These are phyloP conservation scores for Gila orcuttii DNA, from an alignment of 2,113 vertebrate genomes.

Conservation along the genomic window DNA sequence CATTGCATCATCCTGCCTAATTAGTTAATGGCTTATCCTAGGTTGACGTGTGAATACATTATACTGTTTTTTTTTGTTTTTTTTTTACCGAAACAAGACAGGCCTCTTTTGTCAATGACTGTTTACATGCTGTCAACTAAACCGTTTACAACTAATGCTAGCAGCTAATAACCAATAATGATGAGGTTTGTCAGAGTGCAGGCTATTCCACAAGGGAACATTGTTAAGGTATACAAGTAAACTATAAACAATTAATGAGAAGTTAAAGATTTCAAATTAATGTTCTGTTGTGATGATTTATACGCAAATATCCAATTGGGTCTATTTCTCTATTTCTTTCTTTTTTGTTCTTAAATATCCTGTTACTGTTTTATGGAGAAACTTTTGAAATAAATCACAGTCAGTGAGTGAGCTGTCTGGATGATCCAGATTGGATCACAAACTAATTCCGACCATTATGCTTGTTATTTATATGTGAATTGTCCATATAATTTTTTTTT, in stretches of 20 bases:
- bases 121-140: not conserved
- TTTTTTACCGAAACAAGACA: not conserved
- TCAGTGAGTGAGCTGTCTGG: not conserved
- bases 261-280: not conserved
- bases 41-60: slow-evolving; percentile 14
- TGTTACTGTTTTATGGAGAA: not conserved
- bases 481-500: no score
- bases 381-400: not conserved
- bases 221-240: not conserved
- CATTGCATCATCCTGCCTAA: slow-evolving; percentile 42
- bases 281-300: not conserved
- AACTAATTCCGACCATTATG: not conserved
- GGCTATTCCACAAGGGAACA: not conserved
- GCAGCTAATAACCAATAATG: not conserved
- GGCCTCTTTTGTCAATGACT: not conserved
- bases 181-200: not conserved
- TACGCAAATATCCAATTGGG: not conserved
- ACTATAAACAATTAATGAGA: not conserved
- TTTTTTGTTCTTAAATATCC: not conserved
- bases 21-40: slow-evolving; percentile 39
- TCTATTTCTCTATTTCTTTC: not conserved
- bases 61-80: not conserved
- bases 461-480: not conserved
- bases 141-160: not conserved
- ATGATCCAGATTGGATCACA: not conserved